Conservation (phyloP, 2,888 invertebrate species). For the Pandemis cinnamomeana region DNA sequence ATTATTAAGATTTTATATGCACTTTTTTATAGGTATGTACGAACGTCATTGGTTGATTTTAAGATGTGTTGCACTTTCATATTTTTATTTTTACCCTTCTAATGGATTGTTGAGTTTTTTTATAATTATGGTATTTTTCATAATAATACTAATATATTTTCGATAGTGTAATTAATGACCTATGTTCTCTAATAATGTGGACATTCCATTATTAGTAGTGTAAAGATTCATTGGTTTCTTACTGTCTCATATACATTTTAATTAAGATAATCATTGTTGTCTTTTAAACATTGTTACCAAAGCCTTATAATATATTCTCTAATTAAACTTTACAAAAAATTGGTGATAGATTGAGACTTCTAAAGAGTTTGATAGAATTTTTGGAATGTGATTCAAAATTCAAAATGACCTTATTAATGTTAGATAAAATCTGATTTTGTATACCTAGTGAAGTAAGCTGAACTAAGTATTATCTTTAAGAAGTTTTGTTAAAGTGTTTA, state of each 20-base stretch:
- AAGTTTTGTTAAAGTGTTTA: constrained; percentile 28
- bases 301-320: constrained; percentile 25
- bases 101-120: constrained; percentile 31
- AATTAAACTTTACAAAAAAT: constrained; percentile 23
- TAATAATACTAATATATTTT: constrained; percentile 33
- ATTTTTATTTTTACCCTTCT: constrained; percentile 13
- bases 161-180: constrained; percentile 13
- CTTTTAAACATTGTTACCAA: constrained; percentile 34
- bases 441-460: constrained; percentile 32
- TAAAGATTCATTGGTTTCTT: constrained; percentile 18
- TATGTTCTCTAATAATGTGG: constrained; percentile 21
- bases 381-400: constrained; percentile 40
- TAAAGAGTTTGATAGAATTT: constrained; percentile 33
- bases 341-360: constrained; percentile 39
- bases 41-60: neutral
- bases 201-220: constrained; percentile 33
- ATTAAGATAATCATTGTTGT: constrained; percentile 17
- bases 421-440: constrained; percentile 15
- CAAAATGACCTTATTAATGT: constrained; percentile 36
- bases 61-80: constrained; percentile 21
- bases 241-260: constrained; percentile 12
- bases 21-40: neutral
- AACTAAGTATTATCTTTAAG: constrained; percentile 28
- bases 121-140: constrained; percentile 22
- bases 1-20: neutral